Conservation (phyloP, 2,113 vertebrate genomes). For the Dromas ardeola region DNA sequence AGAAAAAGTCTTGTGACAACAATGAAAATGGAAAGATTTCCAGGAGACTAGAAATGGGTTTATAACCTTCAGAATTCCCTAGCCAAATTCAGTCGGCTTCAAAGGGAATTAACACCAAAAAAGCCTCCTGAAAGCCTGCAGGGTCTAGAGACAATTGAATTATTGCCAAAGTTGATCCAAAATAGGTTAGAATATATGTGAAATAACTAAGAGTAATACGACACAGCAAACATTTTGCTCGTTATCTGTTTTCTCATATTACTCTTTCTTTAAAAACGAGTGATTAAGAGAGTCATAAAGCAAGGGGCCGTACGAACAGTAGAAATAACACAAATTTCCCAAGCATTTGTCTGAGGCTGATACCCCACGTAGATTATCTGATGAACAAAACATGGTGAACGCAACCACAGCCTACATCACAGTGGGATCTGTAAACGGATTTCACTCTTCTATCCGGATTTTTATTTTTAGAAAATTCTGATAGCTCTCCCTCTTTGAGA, state of each 20-base stretch:
- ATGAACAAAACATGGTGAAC: background rate
- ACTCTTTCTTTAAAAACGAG: background rate
- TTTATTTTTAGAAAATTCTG: background rate
- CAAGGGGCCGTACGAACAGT: background rate
- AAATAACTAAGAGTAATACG: background rate
- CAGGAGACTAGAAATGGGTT: background rate
- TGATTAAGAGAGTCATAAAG: background rate
- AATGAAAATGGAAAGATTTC: background rate
- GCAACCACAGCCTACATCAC: background rate
- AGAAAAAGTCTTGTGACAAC: background rate
- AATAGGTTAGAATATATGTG: background rate
- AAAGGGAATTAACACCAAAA: background rate
- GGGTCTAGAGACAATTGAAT: background rate
- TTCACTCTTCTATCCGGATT: background rate
- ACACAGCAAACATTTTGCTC: background rate
- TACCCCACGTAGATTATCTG: background rate
- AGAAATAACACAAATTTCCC: background rate
- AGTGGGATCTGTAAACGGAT: background rate
- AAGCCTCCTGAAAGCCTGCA: background rate
- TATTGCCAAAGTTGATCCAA: background rate
- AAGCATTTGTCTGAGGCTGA: background rate
- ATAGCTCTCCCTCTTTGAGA: fast-evolving
- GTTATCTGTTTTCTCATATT: background rate
- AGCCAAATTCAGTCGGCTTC: background rate
- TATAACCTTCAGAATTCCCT: background rate